A percentile compares a stretch with the other conserved stretches of the same genome.
Conservation (phyloP, 2,113 vertebrate species). For the Anas platyrhynchos region DNA sequence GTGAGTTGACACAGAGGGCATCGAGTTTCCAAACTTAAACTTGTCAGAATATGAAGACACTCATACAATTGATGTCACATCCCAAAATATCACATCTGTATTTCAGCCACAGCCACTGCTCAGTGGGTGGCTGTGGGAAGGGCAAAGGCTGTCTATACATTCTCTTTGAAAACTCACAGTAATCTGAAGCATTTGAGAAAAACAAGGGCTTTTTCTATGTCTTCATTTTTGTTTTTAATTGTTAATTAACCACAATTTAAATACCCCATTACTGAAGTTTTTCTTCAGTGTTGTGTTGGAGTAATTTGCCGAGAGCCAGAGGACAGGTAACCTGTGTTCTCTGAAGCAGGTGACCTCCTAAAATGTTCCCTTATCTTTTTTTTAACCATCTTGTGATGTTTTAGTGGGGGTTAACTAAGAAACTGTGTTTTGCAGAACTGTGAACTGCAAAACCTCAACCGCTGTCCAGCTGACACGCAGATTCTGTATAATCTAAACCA, state of each 20-base stretch:
- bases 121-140: neutral
- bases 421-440: neutral
- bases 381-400: neutral
- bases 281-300: neutral
- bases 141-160: neutral
- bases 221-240: neutral
- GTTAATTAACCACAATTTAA: neutral
- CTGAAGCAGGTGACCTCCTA: neutral
- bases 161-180: neutral
- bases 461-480: neutral
- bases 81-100: neutral
- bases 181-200: neutral
- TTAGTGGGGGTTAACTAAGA: neutral
- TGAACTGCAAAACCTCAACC: neutral
- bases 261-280: neutral
- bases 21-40: neutral
- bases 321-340: neutral
- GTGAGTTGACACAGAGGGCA: neutral
- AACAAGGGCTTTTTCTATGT: neutral
- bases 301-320: neutral
- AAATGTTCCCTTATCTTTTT: neutral
- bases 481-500: neutral
- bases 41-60: neutral
- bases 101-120: neutral
- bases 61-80: neutral